Evolutionary conservation across 2,797 vertebrate genomes (phyloP), one percentile per base, ranked within the genome.

Genomic region (Helicolenus hilgendorfi): DNA sequence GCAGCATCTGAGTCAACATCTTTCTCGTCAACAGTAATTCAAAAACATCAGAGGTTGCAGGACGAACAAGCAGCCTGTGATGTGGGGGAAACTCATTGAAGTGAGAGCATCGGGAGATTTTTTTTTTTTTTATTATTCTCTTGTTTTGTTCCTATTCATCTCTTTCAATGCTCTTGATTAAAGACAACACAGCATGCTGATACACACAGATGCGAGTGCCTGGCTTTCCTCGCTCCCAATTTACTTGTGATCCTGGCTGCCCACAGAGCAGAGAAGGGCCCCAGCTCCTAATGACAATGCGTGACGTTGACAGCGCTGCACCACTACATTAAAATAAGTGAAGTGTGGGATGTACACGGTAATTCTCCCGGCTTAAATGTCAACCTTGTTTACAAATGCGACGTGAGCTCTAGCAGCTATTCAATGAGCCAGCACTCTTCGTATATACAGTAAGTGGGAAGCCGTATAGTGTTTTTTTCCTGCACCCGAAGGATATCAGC

Each of bases 371-470:
- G 73, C 80, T 92, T 94, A 95, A 97, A 96, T 96, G 96, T 94
- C 96, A 96, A 38, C 83, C 92, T 93, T 95, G 95, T 96, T 97
- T 96, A 92, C 92, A 91, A 91, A 92, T 81, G 82, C 64, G 63
- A 92, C 90, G 88, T 64, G 60, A 72, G 80, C 78, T 78, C 65
- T 2, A 58, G 88, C 87, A 79, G 76, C 64, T 81, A 86, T 86
- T 92, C 85, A 92, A 88, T 85, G 81, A 92, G 87, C 81, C 72
- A 22, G 58, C 72, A 33, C 73, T 90, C 81, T 33, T 56, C 53
- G 4, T 75, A 68, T 45, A 85, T 59, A 79, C n/a, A 84, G 75
- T 77, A 72, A 91, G 79, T 63, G 24, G 70, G 70, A 86, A 62
- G 45, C 41, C 36, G 33, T 62, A 82, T 64, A 72, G 84, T 24